Evolutionary conservation across 2,888 invertebrate genomes (phyloP), one percentile per base, ranked within the genome.

Genomic region (Axea sp.): DNA sequence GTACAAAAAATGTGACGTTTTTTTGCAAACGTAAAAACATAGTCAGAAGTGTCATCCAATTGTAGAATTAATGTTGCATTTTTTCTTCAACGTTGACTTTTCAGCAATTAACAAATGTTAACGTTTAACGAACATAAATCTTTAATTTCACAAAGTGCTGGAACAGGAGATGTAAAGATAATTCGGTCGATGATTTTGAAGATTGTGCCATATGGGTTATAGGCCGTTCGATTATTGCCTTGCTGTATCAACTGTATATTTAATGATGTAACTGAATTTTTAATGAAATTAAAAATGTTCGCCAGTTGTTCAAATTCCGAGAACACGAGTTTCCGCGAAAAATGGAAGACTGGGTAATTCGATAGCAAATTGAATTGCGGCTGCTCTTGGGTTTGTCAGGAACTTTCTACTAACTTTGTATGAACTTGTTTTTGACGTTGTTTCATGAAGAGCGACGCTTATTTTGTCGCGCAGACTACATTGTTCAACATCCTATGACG

Each of bases 201-300:
- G 83, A 84, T 80, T 78, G 80, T 82, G 81, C 83, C 87, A 87
- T 86, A 86, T 87, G 87, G 87, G 80, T 80, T 83, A 83, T 81
- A 78, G 81, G 81, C 79, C 75, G 68, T 77, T 78, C 73, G 76
- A 59, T 82, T 79, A 83, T 84, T 84, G 84, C 78, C 73, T 53
- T 45, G 53, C 35, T 30, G 19, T 12, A 8, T 33, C 24, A 19
- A 30, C 37, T 26, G 75, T 69, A 67, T 76, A 71, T 78, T 81
- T 82, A 81, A 84, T 84, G 81, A 83, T n/a, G n/a, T n/a, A n/a
- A n/a, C n/a, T 26, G 75, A 73, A 67, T 76, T 73, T 78, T 81
- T 82, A 81, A 84, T 84, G 81, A 83, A 84, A 84, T 84, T 81
- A 82, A 80, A 78, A 79, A 53, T 47, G 19, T 60, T 73, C 65